Conservation (phyloP, 2,888 invertebrate genomes). For the Phyllotreta cruciferae region DNA sequence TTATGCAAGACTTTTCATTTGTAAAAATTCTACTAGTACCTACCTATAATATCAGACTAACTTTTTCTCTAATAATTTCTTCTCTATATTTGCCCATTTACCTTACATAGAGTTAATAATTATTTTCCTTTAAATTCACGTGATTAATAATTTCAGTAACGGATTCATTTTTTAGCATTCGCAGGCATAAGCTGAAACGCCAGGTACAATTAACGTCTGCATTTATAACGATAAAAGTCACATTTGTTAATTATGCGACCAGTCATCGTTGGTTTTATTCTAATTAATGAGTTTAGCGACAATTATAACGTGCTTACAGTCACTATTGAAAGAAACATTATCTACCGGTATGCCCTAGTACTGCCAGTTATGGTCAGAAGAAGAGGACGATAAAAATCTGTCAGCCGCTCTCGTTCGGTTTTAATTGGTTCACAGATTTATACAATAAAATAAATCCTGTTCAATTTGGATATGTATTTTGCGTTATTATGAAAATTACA, state of each 20-base stretch:
- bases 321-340: constrained; percentile 12
- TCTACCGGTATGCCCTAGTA: constrained; percentile 8
- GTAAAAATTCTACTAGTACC: no score
- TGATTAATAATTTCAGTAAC: no score
- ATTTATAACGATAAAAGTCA: constrained; percentile 19
- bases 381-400: constrained; percentile 17
- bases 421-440: constrained; percentile 5
- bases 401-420: not conserved
- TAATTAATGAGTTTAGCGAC: constrained; percentile 27
- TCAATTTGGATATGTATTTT: no score
- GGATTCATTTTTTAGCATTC: no score
- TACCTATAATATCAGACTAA: no score
- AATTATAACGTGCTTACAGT: constrained; percentile 24
- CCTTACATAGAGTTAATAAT: no score
- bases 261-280: constrained; percentile 16
- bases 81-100: no score
- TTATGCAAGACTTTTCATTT: not conserved
- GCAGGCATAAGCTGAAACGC: not conserved
- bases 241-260: constrained; percentile 14
- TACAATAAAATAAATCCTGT: no score
- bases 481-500: no score
- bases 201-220: not conserved
- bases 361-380: constrained; percentile 4
- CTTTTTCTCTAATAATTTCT: no score
- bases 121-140: no score